Base-by-base conservation (phyloP, 2,797 vertebrate genomes). In the Typhlichthys subterraneus region DNA sequence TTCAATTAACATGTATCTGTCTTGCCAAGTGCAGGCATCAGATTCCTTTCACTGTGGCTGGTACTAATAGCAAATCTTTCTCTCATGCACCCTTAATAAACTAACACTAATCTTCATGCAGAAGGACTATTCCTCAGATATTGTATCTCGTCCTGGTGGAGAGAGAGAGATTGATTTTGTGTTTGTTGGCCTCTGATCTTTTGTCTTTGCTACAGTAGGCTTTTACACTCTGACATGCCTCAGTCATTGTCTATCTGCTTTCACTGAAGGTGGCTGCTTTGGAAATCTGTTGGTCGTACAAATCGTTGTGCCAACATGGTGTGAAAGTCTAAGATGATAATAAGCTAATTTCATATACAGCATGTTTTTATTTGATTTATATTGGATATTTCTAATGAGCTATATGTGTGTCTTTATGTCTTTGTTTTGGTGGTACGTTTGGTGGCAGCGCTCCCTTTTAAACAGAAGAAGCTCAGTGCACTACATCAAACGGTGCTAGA, bases 91-190 rank as follows among this genome's bases (percentile, higher is more conserved):
- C 87, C 82, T 88, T 86, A 85, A 93, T 91, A 90, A 92, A 91
- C 84, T 79, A 84, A 29, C 73, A 87, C 82, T 95, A 94, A 95
- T 93, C 93, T 91, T 90, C 91, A 92, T 91, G 77, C 82, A 76
- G 67, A 89, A 86, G 86, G 82, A 84, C 72, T 72, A 77, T 80
- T 78, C 67, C 75, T 70, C 84, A 85, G 84, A 85, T 85, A 85
- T 86, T 82, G 73, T 79, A 78, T 81, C 81, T 75, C 78, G 75
- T 81, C 69, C 60, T 29, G 63, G 62, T 65, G 69, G 68, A 81
- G 31, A 65, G 68, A 56, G 58, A 59, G 70, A 66, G 75, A 53
- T 57, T 61, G 73, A 70, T 70, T 75, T 77, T 60, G 77, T 77
- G 70, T 59, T n/a, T 53, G 48, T 59, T 57, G 66, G 31, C 53